phyloP scores from a whole-genome alignment of 2,797 vertebrate genomes.

The Apogon hyalosoma region DNA sequence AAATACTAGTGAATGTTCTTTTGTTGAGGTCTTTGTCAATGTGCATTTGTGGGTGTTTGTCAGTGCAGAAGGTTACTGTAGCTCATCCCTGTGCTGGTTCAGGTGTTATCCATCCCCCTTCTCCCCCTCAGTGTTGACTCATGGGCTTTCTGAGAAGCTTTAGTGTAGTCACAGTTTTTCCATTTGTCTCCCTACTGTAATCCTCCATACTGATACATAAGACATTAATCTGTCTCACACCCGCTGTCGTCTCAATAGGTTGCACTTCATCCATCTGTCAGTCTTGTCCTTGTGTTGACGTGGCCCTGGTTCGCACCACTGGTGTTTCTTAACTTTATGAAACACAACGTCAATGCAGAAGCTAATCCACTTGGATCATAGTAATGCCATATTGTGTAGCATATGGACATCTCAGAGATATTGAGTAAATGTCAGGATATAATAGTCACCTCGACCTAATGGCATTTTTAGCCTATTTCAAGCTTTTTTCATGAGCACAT shows the following conservation, averaged over 20 bases:
- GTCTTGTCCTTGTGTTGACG: constrained; percentile 57
- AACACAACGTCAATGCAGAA: constrained; percentile 26
- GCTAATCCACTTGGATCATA: constrained; percentile 29
- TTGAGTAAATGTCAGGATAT: background rate
- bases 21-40: background rate
- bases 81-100: constrained; percentile 20
- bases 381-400: constrained; percentile 43
- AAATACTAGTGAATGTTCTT: background rate
- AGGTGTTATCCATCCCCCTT: constrained; percentile 21
- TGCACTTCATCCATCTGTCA: constrained; percentile 51
- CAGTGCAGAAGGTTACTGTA: constrained; percentile 17
- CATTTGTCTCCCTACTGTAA: constrained; percentile 71
- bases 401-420: constrained; percentile 19
- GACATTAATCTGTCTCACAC: constrained; percentile 75
- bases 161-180: constrained; percentile 67
- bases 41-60: background rate
- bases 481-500: background rate
- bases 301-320: constrained; percentile 12
- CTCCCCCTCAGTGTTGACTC: constrained; percentile 56
- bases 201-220: constrained; percentile 74
- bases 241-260: constrained; percentile 36
- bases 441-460: background rate
- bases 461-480: too few relatives aligned
- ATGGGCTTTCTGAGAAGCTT: constrained; percentile 69
- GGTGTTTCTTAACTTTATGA: constrained; percentile 27